A percentile compares a stretch with the other conserved stretches of the same genome.
Conservation (phyloP, 1,140 invertebrate genomes). For the Drosophila melanogaster region Release_6_plus_ISO1_MT NC_004354.4:16478501-16479000, state of each 20-base stretch:
- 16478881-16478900: slow-evolving; percentile 42
- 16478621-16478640: slow-evolving; percentile 62
- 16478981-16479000: slow-evolving; percentile 53
- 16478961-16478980: slow-evolving; percentile 63
- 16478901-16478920: slow-evolving; percentile 72
- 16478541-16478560: slow-evolving; percentile 23
- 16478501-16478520: not conserved
- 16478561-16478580: slow-evolving; percentile 46
- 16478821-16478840: slow-evolving; percentile 1
- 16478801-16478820: not conserved
- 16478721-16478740: slow-evolving; percentile 84
- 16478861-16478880: slow-evolving; percentile 53
- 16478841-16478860: slow-evolving; percentile 27
- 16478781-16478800: slow-evolving; percentile 26
- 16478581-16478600: slow-evolving; percentile 10
- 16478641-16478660: slow-evolving; percentile 76
- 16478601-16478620: slow-evolving; percentile 6
- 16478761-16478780: slow-evolving; percentile 76
- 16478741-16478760: slow-evolving; percentile 85
- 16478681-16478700: slow-evolving; percentile 53
- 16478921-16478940: slow-evolving; percentile 85
- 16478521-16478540: slow-evolving; percentile 9
- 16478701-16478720: slow-evolving; percentile 34
- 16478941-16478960: slow-evolving; percentile 72
- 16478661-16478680: slow-evolving; percentile 73